A percentile compares a stretch with the other conserved stretches of the same genome.
phyloP scores from a whole-genome alignment of 2,888 invertebrate genomes.

The Orchestes rusci region DNA sequence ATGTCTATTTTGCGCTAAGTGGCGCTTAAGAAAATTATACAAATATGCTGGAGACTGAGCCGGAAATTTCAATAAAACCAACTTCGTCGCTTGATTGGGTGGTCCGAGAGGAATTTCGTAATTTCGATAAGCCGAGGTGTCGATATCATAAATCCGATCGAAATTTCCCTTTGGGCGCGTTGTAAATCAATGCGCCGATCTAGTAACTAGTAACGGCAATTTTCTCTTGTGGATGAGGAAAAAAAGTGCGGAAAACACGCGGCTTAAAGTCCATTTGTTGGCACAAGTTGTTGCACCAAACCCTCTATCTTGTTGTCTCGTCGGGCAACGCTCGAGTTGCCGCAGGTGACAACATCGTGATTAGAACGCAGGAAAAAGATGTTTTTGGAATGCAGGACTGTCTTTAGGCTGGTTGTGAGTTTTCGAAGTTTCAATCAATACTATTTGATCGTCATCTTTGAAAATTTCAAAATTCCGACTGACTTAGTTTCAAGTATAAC shows the following conservation, averaged over 20 bases:
- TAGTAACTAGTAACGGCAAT: constrained; percentile 13
- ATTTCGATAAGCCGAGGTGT: not conserved
- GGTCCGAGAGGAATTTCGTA: too few species aligned
- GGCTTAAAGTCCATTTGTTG: constrained; percentile 15
- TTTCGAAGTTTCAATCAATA: too few species aligned
- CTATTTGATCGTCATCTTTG: too few species aligned
- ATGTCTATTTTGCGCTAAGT: too few species aligned
- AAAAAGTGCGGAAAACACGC: constrained; percentile 15
- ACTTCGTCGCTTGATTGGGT: too few species aligned
- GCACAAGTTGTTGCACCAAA: constrained; percentile 13
- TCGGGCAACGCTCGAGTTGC: constrained; percentile 20
- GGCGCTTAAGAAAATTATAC: too few species aligned
- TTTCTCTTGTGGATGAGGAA: constrained; percentile 15
- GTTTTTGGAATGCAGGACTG: constrained; percentile 11
- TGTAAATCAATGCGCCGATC: not conserved
- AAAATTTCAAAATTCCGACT: too few species aligned
- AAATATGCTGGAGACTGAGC: too few species aligned
- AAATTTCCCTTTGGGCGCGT: not conserved
- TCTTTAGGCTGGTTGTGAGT: constrained; percentile 1
- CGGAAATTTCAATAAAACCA: too few species aligned
- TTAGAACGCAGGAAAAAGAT: constrained; percentile 19
- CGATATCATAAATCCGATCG: not conserved
- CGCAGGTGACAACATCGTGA: constrained; percentile 23
- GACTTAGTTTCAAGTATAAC: too few species aligned
- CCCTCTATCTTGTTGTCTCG: constrained; percentile 25